A percentile compares a stretch with the other conserved stretches of the same genome.
Conservation (phyloP, 2,888 invertebrate species). For the Therioaphis trifolii region DNA sequence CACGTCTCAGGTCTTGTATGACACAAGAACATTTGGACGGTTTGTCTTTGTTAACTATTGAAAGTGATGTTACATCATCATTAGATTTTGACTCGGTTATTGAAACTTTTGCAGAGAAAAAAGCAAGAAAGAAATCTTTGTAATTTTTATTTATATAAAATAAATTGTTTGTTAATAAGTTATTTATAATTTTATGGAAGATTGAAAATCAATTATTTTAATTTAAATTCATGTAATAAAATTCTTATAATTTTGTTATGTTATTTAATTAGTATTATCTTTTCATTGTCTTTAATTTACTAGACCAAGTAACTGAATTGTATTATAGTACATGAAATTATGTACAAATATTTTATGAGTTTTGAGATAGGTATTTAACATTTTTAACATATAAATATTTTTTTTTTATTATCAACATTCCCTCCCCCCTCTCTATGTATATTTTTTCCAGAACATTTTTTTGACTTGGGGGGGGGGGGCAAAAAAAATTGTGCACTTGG, state of each 20-base stretch:
- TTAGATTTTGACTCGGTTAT: neutral
- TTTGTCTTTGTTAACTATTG: constrained; percentile 58
- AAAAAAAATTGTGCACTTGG: neutral
- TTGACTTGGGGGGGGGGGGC: neutral
- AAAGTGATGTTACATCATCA: constrained; percentile 60
- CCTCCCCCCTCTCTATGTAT: neutral
- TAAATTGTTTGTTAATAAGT: neutral
- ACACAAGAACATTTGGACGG: constrained; percentile 54
- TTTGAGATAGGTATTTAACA: neutral
- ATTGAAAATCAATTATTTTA: neutral
- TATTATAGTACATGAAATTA: neutral
- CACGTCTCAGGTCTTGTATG: constrained; percentile 52
- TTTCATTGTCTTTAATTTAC: neutral
- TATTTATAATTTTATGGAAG: neutral
- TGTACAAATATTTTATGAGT: constrained; percentile 1
- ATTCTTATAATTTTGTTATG: neutral
- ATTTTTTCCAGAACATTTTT: neutral
- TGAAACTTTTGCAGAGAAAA: constrained; percentile 1
- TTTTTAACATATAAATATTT: neutral
- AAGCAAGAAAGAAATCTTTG: neutral
- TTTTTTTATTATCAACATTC: neutral
- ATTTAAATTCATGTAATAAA: neutral
- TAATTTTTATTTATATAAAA: constrained; percentile 10
- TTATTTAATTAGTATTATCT: neutral
- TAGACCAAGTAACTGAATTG: neutral